Conservation (phyloP, 2,888 invertebrate genomes). For the Clanis bilineata region DNA sequence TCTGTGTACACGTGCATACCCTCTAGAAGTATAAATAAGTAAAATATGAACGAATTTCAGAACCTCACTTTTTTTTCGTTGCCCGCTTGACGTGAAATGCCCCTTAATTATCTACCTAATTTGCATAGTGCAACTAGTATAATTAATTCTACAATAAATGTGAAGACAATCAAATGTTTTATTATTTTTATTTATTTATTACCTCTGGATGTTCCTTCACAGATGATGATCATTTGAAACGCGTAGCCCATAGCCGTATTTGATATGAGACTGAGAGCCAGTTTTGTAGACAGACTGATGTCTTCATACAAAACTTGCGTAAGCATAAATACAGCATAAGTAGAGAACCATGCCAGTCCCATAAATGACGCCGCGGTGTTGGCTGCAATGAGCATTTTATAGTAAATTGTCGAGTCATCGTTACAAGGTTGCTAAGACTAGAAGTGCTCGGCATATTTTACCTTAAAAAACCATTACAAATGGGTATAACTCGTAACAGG, state of each 20-base stretch:
- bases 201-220: slow-evolving; percentile 88
- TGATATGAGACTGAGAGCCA: slow-evolving; percentile 85
- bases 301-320: slow-evolving; percentile 86
- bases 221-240: slow-evolving; percentile 88
- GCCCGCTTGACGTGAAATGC: too few relatives aligned
- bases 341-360: slow-evolving; percentile 89
- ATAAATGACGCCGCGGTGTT: slow-evolving; percentile 91
- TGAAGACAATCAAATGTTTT: too few relatives aligned
- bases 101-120: too few relatives aligned
- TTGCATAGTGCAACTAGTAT: too few relatives aligned
- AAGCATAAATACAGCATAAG: slow-evolving; percentile 89
- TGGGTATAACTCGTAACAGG: not conserved
- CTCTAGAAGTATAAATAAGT: too few relatives aligned
- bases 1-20: too few relatives aligned
- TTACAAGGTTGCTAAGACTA: not conserved
- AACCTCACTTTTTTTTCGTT: too few relatives aligned
- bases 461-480: not conserved
- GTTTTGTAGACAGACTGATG: slow-evolving; percentile 81
- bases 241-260: slow-evolving; percentile 93
- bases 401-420: not conserved
- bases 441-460: not conserved
- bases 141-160: too few relatives aligned
- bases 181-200: not conserved
- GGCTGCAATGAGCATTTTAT: slow-evolving; percentile 77
- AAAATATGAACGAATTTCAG: too few relatives aligned